These are phyloP conservation scores for Epinephelus malabaricus DNA, from an alignment of 2,797 vertebrate species.

Conservation along the genomic window DNA sequence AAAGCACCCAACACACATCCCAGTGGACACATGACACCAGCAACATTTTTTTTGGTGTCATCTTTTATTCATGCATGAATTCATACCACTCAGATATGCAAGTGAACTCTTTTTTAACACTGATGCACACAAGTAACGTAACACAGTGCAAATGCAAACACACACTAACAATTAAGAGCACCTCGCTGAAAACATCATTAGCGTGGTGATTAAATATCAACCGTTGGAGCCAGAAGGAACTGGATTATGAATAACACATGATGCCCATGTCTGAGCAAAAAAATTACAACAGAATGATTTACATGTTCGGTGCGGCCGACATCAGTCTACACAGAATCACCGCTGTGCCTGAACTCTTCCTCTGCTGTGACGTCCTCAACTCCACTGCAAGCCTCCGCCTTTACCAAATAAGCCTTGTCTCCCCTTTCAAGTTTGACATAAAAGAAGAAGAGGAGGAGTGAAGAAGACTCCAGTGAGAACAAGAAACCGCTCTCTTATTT, in stretches of 20 bases:
- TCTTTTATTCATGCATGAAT: constrained; percentile 33
- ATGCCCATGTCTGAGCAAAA: constrained; percentile 49
- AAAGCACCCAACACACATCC: constrained; percentile 31
- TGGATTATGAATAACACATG: constrained; percentile 67
- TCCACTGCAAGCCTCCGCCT: constrained; percentile 31
- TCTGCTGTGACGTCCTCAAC: constrained; percentile 39
- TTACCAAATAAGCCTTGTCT: constrained; percentile 56
- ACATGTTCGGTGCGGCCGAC: constrained; percentile 31
- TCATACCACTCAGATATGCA: constrained; percentile 26
- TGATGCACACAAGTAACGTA: constrained; percentile 1
- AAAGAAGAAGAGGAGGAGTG: constrained; percentile 58
- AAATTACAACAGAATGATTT: constrained; percentile 51
- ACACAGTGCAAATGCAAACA: not conserved
- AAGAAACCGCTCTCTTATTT: constrained; percentile 52
- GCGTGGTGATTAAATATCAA: constrained; percentile 60
- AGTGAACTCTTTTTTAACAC: not conserved
- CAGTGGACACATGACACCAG: constrained; percentile 22
- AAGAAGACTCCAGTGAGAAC: constrained; percentile 51
- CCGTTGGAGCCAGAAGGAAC: constrained; percentile 33
- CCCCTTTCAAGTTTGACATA: constrained; percentile 69
- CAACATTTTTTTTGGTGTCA: constrained; percentile 2
- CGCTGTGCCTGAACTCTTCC: constrained; percentile 31
- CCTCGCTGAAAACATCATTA: constrained; percentile 48
- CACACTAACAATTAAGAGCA: constrained; percentile 39
- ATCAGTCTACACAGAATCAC: constrained; percentile 27